Base-by-base conservation (phyloP, 2,888 invertebrate species). In the Hipparchia sbordonii region DNA sequence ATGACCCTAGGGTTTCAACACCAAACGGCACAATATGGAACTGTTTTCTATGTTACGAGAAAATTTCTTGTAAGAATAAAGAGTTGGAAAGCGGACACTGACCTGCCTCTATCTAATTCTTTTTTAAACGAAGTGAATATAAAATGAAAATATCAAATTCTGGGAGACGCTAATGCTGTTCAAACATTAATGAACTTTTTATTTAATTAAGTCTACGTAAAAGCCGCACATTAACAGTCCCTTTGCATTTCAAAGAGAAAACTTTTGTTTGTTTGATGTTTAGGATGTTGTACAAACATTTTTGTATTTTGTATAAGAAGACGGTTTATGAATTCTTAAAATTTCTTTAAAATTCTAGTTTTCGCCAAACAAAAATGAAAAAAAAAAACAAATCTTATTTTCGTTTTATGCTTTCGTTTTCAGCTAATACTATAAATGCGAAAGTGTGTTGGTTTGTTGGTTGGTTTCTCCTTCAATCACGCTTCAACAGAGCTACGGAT, bases 91-190 rank as follows among this genome's bases (percentile, higher is more conserved):
- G 23, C 23, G 0, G 23, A 23, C 23, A 23, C 23, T 23, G 23
- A 23, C 23, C 23, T 0, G 23, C 1, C 23, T 23, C 23, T 23
- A 23, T 73, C 70, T 77, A 81, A 77, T 7, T 33, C 2, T 23
- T 51, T 63, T 51, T 6, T n/a, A 65, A 33, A 52, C 10, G 33
- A 33, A 65, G 23, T 23, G 6, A 46, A 7, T 7, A 45, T 46
- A 8, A 70, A n/a, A 63, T 57, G 39, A 48, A 23, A 52, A 46
- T n/a, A 46, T 62, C 46, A 33, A 51, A 52, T 6, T 33, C 23
- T 33, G 33, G 51, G 65, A 33, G 65, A 65, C 12, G 65, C 65
- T 51, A 52, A 51, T 56, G 61, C 71, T 74, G 70, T 73, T 71
- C 67, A 62, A 73, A 60, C 33, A 63, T 52, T 60, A 66, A 59